Evolutionary conservation across 1,140 invertebrate genomes (phyloP), one percentile per base, ranked within the genome.

Genomic region (Ips typographus): DNA sequence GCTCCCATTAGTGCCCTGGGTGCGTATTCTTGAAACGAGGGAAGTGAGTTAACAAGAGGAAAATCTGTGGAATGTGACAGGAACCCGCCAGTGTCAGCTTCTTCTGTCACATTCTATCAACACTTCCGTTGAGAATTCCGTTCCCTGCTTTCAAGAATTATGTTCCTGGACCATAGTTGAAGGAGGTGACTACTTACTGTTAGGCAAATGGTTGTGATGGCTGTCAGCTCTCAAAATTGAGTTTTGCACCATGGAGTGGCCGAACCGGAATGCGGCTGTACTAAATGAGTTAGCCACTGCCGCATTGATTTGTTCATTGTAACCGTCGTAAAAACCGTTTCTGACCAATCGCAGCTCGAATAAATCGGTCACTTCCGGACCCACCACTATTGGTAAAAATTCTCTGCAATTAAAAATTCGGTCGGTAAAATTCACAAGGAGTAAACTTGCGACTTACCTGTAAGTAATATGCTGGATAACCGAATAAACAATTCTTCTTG

Each of bases 231-330:
- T 81, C 22, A 89, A 78, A 74, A 89, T 90, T 39, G 86, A 88
- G 0, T 90, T 90, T 73, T 96, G 92, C 1, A 99, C 91, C 37
- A 99, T 78, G 39, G 94, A 95, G 80, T 98, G 97, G 0, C 97
- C 97, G 80, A 98, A 98, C 36, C 94, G 86, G 80, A 93, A 96
- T n/a, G 94, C 98, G 1, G 96, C 96, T 0, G 94, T 89, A 0
- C 94, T 90, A 82, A 99, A 99, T 56, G 92, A 90, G 80, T 98
- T 99, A 8, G 92, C 88, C 7, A 98, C 88, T 8, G 88, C 88
- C 0, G 97, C 90, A 82, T 98, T 93, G 36, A 94, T 87, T 63
- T 87, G 87, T 0, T 87, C 80, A 79, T 94, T 89, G 77, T 99
- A 99, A 2, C 84, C 85, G 1, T 85, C 80, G 73, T 86, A 91